Evolutionary conservation across 2,113 vertebrate species (phyloP).

Genomic region (Gavialis gangeticus): DNA sequence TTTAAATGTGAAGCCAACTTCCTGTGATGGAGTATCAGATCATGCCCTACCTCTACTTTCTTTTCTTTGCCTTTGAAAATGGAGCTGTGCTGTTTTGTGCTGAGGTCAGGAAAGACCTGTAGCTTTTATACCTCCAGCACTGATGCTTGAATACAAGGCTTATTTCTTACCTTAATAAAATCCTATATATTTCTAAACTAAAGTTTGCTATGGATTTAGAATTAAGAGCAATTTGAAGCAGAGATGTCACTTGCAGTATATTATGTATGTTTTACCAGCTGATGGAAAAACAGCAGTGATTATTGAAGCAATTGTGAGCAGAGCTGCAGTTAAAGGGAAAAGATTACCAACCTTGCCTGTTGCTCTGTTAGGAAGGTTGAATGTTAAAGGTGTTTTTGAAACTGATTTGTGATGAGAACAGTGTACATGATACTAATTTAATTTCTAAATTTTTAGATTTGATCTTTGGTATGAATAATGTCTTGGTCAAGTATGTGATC

Average conservation of each 20-base stretch:
- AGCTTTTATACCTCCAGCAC: too few relatives aligned
- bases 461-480: background rate
- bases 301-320: conserved; percentile 8
- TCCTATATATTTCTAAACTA: too few relatives aligned
- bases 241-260: background rate
- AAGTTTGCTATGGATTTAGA: too few relatives aligned
- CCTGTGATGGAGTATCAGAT: too few relatives aligned
- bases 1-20: too few relatives aligned
- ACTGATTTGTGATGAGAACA: background rate
- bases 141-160: too few relatives aligned
- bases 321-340: background rate
- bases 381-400: background rate
- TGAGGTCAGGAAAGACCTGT: too few relatives aligned
- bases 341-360: background rate
- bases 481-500: background rate
- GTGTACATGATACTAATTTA: background rate
- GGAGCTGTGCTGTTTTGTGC: too few relatives aligned
- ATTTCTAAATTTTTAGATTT: background rate
- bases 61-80: too few relatives aligned
- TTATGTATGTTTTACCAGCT: background rate
- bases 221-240: background rate
- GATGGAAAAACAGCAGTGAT: background rate
- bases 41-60: too few relatives aligned
- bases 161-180: too few relatives aligned
- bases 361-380: background rate